These are phyloP conservation scores for Strigamia crassipes DNA, from an alignment of 2,888 invertebrate species.

Conservation along the genomic window DNA sequence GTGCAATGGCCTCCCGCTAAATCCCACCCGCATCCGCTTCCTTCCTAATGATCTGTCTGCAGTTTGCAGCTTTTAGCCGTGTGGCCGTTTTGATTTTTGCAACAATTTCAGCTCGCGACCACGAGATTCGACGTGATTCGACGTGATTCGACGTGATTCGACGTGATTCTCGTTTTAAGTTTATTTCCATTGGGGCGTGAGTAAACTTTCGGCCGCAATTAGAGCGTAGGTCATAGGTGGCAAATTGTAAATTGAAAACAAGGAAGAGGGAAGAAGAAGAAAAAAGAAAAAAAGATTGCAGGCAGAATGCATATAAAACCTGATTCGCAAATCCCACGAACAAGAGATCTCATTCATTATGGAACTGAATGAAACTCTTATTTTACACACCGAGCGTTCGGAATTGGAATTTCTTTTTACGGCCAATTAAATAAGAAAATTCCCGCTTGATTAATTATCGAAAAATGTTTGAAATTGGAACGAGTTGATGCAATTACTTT, in stretches of 20 bases:
- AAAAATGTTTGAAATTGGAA: background rate
- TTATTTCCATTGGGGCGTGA: background rate
- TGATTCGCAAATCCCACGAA: too few species aligned
- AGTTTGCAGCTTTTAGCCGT: background rate
- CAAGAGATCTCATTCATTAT: too few species aligned
- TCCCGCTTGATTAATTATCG: background rate
- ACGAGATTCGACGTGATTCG: too few species aligned
- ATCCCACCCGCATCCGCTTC: conserved; percentile 11
- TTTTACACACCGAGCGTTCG: too few species aligned
- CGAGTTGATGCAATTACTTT: background rate
- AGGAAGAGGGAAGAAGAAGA: background rate
- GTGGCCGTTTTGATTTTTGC: too few species aligned
- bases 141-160: background rate
- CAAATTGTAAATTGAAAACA: conserved; percentile 4
- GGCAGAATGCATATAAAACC: too few species aligned
- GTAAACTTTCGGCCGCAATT: background rate
- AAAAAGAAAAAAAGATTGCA: background rate
- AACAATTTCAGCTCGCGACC: background rate
- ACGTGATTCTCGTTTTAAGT: background rate
- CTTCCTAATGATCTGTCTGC: background rate
- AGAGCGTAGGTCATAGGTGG: background rate
- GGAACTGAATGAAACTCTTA: too few species aligned
- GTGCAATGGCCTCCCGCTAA: background rate
- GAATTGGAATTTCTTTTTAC: background rate
- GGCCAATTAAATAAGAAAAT: background rate